Evolutionary conservation across 2,113 vertebrate genomes (phyloP).

Genomic region (Odontesthes bonariensis): DNA sequence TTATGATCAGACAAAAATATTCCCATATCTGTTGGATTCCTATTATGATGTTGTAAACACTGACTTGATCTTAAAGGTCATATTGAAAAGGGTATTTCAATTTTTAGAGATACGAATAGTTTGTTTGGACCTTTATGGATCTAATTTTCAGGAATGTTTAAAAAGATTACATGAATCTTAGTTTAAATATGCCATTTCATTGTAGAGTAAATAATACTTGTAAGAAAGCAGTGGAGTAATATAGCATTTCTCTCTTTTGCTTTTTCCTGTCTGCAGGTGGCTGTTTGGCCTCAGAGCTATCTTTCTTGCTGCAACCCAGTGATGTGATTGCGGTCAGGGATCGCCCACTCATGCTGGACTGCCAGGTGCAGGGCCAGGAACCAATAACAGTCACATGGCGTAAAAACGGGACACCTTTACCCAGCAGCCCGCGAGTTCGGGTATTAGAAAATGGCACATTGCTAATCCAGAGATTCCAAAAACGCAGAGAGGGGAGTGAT

Average conservation of each 20-base stretch:
- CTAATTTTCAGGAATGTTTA: no score
- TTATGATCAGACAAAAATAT: no score
- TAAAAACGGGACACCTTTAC: conserved; percentile 69
- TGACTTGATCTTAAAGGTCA: no score
- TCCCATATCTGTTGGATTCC: no score
- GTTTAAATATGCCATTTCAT: no score
- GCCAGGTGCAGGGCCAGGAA: conserved; percentile 79
- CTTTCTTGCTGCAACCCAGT: conserved; percentile 79
- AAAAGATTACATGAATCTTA: no score
- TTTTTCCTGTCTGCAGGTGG: conserved; percentile 36
- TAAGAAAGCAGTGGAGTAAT: no score
- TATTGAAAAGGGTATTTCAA: no score
- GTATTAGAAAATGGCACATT: conserved; percentile 80
- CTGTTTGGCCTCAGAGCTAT: conserved; percentile 76
- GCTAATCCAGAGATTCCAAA: conserved; percentile 74
- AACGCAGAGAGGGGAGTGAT: conserved; percentile 57
- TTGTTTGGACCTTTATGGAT: neutral
- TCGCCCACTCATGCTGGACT: conserved; percentile 78
- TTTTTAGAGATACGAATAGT: no score
- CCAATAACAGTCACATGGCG: conserved; percentile 80
- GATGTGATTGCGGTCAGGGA: conserved; percentile 80
- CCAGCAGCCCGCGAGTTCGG: conserved; percentile 39
- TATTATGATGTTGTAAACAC: no score
- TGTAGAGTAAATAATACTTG: no score
- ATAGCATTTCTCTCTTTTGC: neutral